phyloP scores from a whole-genome alignment of 2,888 invertebrate genomes.

The Imbricaverruca yamaguchii region DNA sequence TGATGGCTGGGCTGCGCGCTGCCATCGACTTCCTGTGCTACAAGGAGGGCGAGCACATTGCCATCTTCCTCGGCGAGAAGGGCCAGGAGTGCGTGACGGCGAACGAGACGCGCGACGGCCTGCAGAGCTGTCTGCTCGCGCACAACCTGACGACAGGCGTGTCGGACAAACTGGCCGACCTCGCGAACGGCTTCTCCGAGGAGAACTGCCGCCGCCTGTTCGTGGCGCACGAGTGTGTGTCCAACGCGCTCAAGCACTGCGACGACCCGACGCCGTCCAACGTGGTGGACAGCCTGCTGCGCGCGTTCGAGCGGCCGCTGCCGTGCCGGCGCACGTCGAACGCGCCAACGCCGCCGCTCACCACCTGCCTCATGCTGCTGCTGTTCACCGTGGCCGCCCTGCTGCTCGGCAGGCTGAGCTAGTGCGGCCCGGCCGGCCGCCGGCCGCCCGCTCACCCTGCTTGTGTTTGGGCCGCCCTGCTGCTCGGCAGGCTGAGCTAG shows the following conservation, averaged over 20 bases:
- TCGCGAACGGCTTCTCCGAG: background rate
- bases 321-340: background rate
- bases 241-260: background rate
- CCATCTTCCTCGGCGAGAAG: background rate
- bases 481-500: constrained; percentile 8
- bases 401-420: constrained; percentile 4
- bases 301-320: background rate
- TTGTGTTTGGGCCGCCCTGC: background rate
- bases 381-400: background rate
- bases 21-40: constrained; percentile 14
- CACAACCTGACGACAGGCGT: background rate
- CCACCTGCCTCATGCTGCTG: background rate
- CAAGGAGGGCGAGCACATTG: constrained; percentile 5
- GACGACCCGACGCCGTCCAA: constrained; percentile 12
- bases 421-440: background rate
- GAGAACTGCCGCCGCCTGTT: background rate
- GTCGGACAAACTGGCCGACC: background rate
- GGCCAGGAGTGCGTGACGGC: constrained; percentile 9
- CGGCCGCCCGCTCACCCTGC: background rate
- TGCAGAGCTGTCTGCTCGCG: background rate
- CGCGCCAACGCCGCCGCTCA: background rate
- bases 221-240: background rate
- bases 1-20: background rate
- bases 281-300: constrained; percentile 18
- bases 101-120: background rate